Conservation (phyloP, 2,113 vertebrate genomes). For the Pollimyrus isidori region DNA sequence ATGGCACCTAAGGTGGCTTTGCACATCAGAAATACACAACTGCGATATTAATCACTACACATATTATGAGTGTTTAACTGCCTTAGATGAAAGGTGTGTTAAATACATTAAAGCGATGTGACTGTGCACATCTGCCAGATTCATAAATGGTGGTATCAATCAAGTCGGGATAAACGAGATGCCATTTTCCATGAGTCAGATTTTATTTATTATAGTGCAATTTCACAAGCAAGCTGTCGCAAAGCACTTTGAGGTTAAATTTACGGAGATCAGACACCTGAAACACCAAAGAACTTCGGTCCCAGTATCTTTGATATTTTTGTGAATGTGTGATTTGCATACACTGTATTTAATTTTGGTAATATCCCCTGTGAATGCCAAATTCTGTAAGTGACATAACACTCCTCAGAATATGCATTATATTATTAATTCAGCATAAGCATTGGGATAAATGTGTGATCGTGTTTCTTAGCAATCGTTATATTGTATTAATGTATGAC, state of each 20-base stretch:
- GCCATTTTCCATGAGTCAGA: background rate
- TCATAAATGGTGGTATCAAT: background rate
- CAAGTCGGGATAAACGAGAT: background rate
- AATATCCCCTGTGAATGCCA: background rate
- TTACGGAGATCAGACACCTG: background rate
- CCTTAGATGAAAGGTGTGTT: constrained; percentile 3
- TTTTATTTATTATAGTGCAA: background rate
- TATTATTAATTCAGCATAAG: background rate
- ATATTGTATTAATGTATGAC: background rate
- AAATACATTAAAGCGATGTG: background rate
- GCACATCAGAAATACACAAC: background rate
- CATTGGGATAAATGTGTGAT: background rate
- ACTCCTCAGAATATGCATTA: background rate
- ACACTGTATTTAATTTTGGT: background rate
- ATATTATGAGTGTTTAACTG: constrained; percentile 2
- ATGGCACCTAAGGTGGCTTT: background rate
- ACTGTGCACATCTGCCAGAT: constrained; percentile 4
- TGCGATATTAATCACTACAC: background rate
- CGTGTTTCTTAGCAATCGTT: background rate
- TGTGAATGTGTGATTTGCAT: background rate
- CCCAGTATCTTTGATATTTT: background rate
- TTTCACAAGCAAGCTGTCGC: constrained; percentile 2
- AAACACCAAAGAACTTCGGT: background rate
- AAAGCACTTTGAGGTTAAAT: background rate
- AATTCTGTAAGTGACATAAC: background rate